Conservation (phyloP, 2,797 vertebrate genomes). For the Oceanodroma leucorhoa region DNA sequence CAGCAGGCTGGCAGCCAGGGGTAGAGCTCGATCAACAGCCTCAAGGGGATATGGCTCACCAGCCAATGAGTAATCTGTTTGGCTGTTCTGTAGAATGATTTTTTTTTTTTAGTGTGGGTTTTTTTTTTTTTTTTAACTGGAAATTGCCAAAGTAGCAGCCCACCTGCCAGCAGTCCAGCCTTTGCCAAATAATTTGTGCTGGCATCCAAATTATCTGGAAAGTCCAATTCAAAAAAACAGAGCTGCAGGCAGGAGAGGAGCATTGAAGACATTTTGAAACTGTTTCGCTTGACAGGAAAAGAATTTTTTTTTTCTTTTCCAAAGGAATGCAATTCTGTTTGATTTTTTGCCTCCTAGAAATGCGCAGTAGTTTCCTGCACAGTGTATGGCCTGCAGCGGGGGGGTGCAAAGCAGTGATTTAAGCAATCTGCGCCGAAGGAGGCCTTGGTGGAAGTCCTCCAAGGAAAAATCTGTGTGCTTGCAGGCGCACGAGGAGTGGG, state of each 20-base stretch:
- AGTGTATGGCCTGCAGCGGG: background rate
- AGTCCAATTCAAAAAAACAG: background rate
- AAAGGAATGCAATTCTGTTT: background rate
- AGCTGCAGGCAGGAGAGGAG: background rate
- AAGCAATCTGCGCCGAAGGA: background rate
- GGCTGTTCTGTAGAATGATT: conserved; percentile 69
- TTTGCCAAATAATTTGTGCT: conserved; percentile 66
- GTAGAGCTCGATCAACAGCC: conserved; percentile 58
- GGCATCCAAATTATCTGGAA: conserved; percentile 8
- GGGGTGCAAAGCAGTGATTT: background rate
- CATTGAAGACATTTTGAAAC: conserved; percentile 1
- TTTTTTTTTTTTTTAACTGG: background rate
- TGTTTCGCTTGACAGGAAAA: background rate
- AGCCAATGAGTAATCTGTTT: conserved; percentile 73
- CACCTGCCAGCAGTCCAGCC: conserved; percentile 65
- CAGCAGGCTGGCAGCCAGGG: conserved; percentile 67
- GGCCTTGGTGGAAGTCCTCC: background rate
- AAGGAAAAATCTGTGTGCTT: background rate
- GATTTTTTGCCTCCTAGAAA: background rate
- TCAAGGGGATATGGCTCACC: conserved; percentile 55
- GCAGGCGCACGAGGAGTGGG: background rate
- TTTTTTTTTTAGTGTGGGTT: background rate
- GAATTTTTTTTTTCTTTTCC: accelerated
- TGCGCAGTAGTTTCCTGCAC: background rate
- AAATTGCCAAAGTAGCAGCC: conserved; percentile 60